Evolutionary conservation across 2,888 invertebrate species (phyloP).

Genomic region (Dynastes grantii): DNA sequence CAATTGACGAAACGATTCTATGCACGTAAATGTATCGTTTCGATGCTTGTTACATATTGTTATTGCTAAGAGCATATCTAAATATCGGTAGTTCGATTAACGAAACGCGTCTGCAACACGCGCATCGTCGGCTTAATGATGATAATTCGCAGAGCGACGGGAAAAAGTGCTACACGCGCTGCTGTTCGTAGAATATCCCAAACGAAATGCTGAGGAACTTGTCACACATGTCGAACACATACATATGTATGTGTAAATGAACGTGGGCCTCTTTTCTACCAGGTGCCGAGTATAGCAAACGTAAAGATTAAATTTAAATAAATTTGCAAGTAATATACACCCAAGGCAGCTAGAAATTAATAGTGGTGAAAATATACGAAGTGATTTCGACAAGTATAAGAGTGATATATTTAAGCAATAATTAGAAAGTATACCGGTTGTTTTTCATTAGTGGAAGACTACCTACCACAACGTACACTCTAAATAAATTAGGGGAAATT

Average conservation of each 20-base stretch:
- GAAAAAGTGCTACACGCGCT: background rate
- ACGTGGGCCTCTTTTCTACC: constrained; percentile 8
- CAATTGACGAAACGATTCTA: constrained; percentile 33
- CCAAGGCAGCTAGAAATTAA: too few relatives aligned
- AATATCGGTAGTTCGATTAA: background rate
- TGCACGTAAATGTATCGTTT: background rate
- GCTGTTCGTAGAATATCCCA: background rate
- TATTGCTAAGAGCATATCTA: background rate
- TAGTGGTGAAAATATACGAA: constrained; percentile 5
- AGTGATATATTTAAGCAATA: too few relatives aligned
- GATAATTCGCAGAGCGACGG: constrained; percentile 1
- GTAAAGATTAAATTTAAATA: constrained; percentile 38
- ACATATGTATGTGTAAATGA: constrained; percentile 32
- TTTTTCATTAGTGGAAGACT: background rate
- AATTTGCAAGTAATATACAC: constrained; percentile 29
- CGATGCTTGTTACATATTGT: background rate
- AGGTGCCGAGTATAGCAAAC: constrained; percentile 22
- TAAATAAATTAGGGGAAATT: too few relatives aligned
- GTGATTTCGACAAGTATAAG: background rate
- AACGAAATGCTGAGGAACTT: constrained; percentile 11
- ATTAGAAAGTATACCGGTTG: too few relatives aligned
- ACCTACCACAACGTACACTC: too few relatives aligned
- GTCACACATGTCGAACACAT: constrained; percentile 35
- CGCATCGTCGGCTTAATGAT: background rate
- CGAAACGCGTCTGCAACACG: too few relatives aligned